Evolutionary conservation across 2,888 invertebrate species (phyloP).

Genomic region (Cordilura impudica): DNA sequence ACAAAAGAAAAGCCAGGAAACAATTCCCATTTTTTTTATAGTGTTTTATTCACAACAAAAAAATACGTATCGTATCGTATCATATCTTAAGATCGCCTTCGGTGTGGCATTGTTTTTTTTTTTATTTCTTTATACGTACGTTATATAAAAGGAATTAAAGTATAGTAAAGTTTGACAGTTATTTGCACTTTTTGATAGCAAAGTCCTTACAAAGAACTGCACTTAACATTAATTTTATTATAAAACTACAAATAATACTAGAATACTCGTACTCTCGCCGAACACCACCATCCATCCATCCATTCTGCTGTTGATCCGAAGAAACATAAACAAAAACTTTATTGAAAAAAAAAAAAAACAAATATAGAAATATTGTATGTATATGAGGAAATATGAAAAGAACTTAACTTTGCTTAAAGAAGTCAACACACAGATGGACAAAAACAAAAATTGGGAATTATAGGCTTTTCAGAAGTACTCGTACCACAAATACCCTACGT

Average conservation of each 20-base stretch:
- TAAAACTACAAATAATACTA: constrained; percentile 56
- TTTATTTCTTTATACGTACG: constrained; percentile 33
- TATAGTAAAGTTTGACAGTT: constrained; percentile 62
- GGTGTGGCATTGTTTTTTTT: constrained; percentile 54
- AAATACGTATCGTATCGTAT: constrained; percentile 27
- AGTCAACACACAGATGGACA: neutral
- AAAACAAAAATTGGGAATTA: neutral
- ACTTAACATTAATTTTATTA: constrained; percentile 63
- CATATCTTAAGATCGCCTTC: constrained; percentile 56
- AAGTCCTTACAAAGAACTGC: constrained; percentile 62
- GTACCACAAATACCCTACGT: too few relatives aligned
- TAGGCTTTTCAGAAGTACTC: too few relatives aligned
- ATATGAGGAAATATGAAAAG: neutral
- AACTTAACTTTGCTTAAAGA: constrained; percentile 3
- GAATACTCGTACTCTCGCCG: constrained; percentile 1
- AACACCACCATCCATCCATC: neutral
- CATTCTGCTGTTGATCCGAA: neutral
- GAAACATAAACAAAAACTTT: neutral
- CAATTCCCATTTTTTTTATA: constrained; percentile 28
- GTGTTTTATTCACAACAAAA: constrained; percentile 38
- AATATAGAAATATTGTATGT: neutral
- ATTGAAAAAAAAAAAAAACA: neutral
- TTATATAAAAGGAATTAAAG: constrained; percentile 56
- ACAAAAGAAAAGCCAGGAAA: neutral
- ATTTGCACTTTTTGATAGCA: constrained; percentile 62